Conservation (phyloP, 2,113 vertebrate species). For the Podocnemis expansa region DNA sequence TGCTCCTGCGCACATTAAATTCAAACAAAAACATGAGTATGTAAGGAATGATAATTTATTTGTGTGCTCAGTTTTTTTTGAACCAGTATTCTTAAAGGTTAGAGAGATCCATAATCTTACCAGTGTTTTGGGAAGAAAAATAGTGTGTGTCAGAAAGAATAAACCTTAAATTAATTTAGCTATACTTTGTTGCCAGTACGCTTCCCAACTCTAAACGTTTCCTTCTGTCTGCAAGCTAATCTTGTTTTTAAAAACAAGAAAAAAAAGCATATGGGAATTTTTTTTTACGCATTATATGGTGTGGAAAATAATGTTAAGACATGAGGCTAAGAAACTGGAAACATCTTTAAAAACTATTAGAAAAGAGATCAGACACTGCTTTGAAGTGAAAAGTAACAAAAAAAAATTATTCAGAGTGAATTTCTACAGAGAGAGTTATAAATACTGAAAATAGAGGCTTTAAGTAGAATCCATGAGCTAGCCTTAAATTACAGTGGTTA, state of each 20-base stretch:
- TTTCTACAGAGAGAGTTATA: not conserved
- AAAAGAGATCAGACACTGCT: not conserved
- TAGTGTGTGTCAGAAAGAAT: not conserved
- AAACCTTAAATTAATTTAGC: not conserved
- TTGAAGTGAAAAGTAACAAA: not conserved
- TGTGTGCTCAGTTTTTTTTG: not conserved
- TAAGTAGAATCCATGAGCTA: not conserved
- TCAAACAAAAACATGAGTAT: not conserved
- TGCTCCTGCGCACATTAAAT: not conserved
- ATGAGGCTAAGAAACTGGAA: not conserved
- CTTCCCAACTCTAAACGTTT: not conserved
- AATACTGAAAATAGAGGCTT: not conserved
- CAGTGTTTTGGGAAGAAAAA: not conserved
- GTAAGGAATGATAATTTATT: not conserved
- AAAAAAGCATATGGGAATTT: not conserved
- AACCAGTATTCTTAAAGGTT: not conserved
- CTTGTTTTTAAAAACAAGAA: not conserved
- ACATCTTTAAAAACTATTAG: not conserved
- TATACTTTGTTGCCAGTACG: not conserved
- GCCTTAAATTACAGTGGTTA: rapidly evolving
- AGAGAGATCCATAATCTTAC: not conserved
- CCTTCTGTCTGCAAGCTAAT: not conserved
- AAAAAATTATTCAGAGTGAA: not conserved
- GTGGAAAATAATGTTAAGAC: not conserved
- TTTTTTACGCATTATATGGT: not conserved